phyloP scores from a whole-genome alignment of 2,113 vertebrate species.

The Pipra filicauda region DNA sequence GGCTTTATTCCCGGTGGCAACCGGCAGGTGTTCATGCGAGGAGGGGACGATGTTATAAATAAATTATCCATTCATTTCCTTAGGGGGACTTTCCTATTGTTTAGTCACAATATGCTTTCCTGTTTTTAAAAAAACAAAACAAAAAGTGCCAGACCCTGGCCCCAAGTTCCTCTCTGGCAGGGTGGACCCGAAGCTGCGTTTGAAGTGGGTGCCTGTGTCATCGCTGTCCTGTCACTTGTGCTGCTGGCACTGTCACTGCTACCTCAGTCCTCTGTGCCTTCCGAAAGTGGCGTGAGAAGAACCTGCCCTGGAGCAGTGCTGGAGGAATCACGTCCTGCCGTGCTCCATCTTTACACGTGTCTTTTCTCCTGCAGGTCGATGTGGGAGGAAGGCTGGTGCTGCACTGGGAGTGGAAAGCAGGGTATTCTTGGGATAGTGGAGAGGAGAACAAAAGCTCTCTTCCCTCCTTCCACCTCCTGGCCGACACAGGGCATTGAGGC shows the following conservation, averaged over 20 bases:
- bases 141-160: background rate
- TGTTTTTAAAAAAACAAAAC: slow-evolving; percentile 4
- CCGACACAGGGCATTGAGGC: rapidly evolving
- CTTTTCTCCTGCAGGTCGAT: background rate
- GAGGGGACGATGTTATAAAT: slow-evolving; percentile 40
- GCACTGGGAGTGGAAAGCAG: background rate
- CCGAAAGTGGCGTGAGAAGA: background rate
- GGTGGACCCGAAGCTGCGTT: background rate
- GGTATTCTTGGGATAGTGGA: background rate
- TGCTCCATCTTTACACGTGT: rapidly evolving
- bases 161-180: background rate
- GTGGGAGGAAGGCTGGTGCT: background rate
- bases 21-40: slow-evolving; percentile 47
- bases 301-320: rapidly evolving
- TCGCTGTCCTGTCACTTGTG: background rate
- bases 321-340: rapidly evolving
- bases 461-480: background rate
- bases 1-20: slow-evolving; percentile 6
- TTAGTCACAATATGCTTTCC: slow-evolving; percentile 58
- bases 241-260: background rate
- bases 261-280: rapidly evolving
- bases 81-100: slow-evolving; percentile 64
- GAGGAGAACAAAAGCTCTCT: background rate
- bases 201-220: background rate
- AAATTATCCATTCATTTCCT: slow-evolving; percentile 60